Percentiles rank a stretch among this genome's conserved stretches.
phyloP scores from a whole-genome alignment of 1,140 invertebrate species.

The Pseudomyrmex flavicornis region DNA sequence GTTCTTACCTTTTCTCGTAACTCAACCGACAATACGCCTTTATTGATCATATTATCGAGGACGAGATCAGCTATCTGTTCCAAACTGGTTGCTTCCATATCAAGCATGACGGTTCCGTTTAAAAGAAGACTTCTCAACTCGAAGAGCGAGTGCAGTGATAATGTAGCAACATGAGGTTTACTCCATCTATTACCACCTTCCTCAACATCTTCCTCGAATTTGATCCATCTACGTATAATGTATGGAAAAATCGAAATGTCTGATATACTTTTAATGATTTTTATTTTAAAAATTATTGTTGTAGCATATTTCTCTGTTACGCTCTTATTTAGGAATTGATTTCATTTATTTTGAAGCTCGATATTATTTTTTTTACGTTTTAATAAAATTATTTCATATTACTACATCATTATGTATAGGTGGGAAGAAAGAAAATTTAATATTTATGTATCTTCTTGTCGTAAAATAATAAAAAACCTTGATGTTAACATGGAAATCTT shows the following conservation, averaged over 20 bases:
- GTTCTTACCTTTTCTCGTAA: slow-evolving; percentile 90
- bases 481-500: neutral
- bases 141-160: slow-evolving; percentile 96
- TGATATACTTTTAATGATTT: neutral
- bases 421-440: neutral
- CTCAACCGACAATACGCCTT: slow-evolving; percentile 90
- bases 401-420: too few species aligned
- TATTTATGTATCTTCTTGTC: neutral
- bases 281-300: neutral
- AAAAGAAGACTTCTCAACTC: slow-evolving; percentile 94
- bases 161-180: slow-evolving; percentile 96
- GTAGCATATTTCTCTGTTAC: too few species aligned
- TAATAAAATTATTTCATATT: too few species aligned
- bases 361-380: too few species aligned
- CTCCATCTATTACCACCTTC: slow-evolving; percentile 97
- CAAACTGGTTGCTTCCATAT: slow-evolving; percentile 94
- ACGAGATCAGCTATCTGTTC: slow-evolving; percentile 96
- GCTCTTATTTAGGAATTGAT: too few species aligned
- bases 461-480: neutral
- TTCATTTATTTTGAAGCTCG: too few species aligned
- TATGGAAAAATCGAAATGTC: neutral
- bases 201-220: slow-evolving; percentile 98
- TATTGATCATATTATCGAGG: slow-evolving; percentile 95
- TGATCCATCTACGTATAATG: slow-evolving; percentile 91
- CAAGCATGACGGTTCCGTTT: slow-evolving; percentile 96